Evolutionary conservation across 2,888 invertebrate genomes (phyloP).

Genomic region (Tenthredo livida): DNA sequence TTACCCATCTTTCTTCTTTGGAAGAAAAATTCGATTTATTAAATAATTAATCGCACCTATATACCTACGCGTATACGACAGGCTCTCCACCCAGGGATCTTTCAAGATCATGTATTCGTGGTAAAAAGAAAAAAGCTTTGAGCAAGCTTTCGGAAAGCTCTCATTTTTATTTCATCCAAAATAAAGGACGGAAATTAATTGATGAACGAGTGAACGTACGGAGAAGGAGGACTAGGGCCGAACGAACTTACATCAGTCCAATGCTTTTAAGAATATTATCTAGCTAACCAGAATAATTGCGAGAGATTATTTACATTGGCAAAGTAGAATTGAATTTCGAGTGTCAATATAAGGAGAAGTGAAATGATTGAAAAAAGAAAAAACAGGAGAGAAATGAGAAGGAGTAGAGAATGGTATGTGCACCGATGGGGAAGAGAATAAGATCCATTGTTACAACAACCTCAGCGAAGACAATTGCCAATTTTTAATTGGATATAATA

Average conservation of each 20-base stretch:
- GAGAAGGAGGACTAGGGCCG: neutral
- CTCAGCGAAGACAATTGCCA: neutral
- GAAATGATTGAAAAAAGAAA: neutral
- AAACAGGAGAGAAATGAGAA: neutral
- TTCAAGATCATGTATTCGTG: no score
- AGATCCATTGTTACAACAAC: neutral
- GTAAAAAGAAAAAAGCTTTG: no score
- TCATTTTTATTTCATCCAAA: no score
- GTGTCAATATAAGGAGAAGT: neutral
- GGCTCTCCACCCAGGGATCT: no score
- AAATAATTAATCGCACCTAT: neutral
- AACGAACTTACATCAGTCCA: neutral
- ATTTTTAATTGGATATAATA: slow-evolving; percentile 17
- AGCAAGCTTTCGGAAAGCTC: no score
- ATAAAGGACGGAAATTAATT: neutral
- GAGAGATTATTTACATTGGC: neutral
- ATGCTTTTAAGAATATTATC: neutral
- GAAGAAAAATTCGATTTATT: neutral
- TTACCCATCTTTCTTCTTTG: neutral
- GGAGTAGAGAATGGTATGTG: neutral
- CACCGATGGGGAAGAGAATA: neutral
- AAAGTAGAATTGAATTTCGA: slow-evolving; percentile 5
- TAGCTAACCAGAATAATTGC: neutral
- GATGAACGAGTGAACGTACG: neutral
- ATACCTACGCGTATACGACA: no score